These are phyloP conservation scores for Mus musculus DNA, from an alignment of 2,113 vertebrate genomes.

Conservation along the genomic window GRCm39 chr3:74702501-74703000, in stretches of 20 bases:
- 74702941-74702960: slow-evolving; percentile 11
- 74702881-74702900: not conserved
- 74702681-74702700: not conserved
- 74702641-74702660: not conserved
- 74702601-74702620: not conserved
- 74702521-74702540: not conserved
- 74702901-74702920: not conserved
- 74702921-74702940: slow-evolving; percentile 5
- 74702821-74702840: not conserved
- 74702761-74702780: not conserved
- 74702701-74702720: too few relatives aligned
- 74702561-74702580: not conserved
- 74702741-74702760: not conserved
- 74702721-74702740: not conserved
- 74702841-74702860: not conserved
- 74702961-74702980: not conserved
- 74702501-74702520: not conserved
- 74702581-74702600: not conserved
- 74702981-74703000: slow-evolving; percentile 44
- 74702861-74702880: not conserved
- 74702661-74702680: not conserved
- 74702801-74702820: not conserved
- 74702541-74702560: not conserved
- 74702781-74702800: not conserved
- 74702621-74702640: not conserved